These are phyloP conservation scores for Luscinia luscinia DNA, from an alignment of 2,797 vertebrate species.

Conservation along the genomic window DNA sequence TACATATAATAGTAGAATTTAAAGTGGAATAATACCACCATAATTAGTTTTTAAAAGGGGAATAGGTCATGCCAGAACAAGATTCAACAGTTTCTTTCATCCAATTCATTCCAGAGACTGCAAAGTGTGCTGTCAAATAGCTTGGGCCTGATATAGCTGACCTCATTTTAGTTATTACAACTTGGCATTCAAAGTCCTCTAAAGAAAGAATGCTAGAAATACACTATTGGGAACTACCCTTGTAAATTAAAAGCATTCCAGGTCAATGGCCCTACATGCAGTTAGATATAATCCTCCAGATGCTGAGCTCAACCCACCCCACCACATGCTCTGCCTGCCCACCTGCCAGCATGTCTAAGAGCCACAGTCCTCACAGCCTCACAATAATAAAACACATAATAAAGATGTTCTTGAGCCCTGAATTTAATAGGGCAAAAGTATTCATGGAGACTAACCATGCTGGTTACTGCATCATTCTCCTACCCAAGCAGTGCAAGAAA, in stretches of 20 bases:
- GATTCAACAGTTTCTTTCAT: background rate
- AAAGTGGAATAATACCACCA: background rate
- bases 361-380: background rate
- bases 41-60: background rate
- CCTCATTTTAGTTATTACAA: constrained; percentile 21
- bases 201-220: constrained; percentile 30
- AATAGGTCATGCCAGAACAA: background rate
- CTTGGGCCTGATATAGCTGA: constrained; percentile 8
- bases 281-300: background rate
- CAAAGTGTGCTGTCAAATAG: constrained; percentile 3
- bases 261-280: background rate
- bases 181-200: constrained; percentile 17
- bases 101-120: constrained; percentile 25
- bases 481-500: background rate
- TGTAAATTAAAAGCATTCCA: constrained; percentile 27
- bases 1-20: background rate
- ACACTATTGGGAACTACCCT: background rate
- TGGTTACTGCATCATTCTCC: background rate
- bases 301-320: background rate
- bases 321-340: background rate
- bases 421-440: background rate
- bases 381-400: constrained; percentile 14
- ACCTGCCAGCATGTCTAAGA: background rate
- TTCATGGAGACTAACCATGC: background rate
- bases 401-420: background rate